Conservation (phyloP, 2,888 invertebrate genomes). For the Physocephala rufipes region DNA sequence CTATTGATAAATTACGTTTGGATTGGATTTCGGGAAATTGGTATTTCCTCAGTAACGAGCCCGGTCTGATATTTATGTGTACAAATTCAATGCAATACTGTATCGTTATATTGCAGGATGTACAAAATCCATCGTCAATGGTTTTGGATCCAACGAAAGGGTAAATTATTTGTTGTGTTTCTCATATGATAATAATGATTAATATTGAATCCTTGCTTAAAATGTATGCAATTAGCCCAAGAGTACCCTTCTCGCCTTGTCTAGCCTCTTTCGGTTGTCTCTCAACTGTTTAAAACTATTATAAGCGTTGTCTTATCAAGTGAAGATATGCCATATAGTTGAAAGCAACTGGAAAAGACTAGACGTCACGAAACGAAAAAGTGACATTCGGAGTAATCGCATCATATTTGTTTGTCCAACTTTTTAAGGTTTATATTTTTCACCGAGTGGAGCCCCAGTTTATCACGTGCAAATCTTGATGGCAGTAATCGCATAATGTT, state of each 20-base stretch:
- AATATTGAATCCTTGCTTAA: neutral
- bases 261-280: neutral
- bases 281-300: slow-evolving; percentile 33
- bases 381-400: no score
- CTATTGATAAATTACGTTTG: slow-evolving; percentile 77
- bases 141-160: slow-evolving; percentile 82
- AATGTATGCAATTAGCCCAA: neutral
- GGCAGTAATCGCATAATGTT: slow-evolving; percentile 72
- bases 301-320: neutral
- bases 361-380: no score
- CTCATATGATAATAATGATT: neutral
- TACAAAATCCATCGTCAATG: slow-evolving; percentile 77
- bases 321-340: no score
- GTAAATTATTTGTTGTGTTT: slow-evolving; percentile 58
- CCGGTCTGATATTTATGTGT: slow-evolving; percentile 79
- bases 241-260: neutral
- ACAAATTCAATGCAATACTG: slow-evolving; percentile 72
- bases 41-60: slow-evolving; percentile 80
- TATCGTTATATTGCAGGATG: slow-evolving; percentile 74
- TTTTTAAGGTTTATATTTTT: slow-evolving; percentile 75
- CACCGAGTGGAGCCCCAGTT: slow-evolving; percentile 75
- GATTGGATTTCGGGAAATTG: slow-evolving; percentile 90
- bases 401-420: neutral
- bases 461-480: slow-evolving; percentile 74
- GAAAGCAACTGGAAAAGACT: no score